phyloP scores from a whole-genome alignment of 2,888 invertebrate genomes.

The Pyralis farinalis region DNA sequence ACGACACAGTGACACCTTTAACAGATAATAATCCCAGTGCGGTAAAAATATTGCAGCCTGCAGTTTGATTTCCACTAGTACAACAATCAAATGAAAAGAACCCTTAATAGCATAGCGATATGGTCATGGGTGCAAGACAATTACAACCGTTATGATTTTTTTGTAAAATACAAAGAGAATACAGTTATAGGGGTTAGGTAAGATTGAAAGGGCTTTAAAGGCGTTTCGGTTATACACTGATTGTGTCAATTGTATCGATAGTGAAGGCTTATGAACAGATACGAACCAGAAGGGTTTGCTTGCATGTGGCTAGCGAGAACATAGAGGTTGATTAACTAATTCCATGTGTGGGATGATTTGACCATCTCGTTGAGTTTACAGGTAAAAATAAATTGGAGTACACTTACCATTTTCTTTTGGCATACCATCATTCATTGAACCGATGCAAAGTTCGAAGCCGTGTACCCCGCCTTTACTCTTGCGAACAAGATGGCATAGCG shows the following conservation, averaged over 20 bases:
- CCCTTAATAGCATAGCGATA: background rate
- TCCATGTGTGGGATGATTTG: slow-evolving; percentile 15
- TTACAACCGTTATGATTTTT: too few species aligned
- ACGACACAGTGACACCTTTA: slow-evolving; percentile 24
- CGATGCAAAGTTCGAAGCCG: too few species aligned
- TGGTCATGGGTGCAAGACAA: too few species aligned
- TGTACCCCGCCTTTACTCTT: too few species aligned
- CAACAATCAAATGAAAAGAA: background rate
- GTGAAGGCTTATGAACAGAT: slow-evolving; percentile 43
- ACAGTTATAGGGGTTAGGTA: too few species aligned
- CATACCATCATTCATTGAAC: too few species aligned
- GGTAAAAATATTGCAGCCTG: slow-evolving; percentile 13
- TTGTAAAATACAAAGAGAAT: too few species aligned
- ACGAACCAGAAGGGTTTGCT: slow-evolving; percentile 25
- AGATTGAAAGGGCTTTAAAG: slow-evolving; percentile 25
- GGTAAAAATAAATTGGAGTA: too few species aligned
- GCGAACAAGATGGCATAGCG: too few species aligned
- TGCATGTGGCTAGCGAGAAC: slow-evolving; percentile 16
- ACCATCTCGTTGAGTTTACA: background rate
- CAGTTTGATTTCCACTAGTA: slow-evolving; percentile 10
- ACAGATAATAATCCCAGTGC: slow-evolving; percentile 27
- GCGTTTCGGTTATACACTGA: slow-evolving; percentile 39
- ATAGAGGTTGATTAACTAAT: slow-evolving; percentile 19
- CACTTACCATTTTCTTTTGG: too few species aligned
- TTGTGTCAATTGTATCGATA: slow-evolving; percentile 55